phyloP scores from a whole-genome alignment of 2,113 vertebrate species.

The Spizaetus ornatus region DNA sequence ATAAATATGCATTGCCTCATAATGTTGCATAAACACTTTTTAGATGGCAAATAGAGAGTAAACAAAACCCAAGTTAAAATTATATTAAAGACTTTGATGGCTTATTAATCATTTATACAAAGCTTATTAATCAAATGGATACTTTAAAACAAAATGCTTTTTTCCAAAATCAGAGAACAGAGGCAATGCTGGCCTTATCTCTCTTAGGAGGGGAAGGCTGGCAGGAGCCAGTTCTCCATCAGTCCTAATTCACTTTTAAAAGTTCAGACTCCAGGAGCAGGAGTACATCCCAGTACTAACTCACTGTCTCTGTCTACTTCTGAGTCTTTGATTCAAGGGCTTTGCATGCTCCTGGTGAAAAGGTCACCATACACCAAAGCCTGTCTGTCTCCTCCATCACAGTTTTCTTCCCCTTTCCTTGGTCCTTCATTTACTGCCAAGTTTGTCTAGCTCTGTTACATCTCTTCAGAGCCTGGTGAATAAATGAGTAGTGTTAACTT shows the following conservation, averaged over 20 bases:
- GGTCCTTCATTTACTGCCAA: background rate
- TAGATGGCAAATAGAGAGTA: conserved; percentile 44
- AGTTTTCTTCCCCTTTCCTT: background rate
- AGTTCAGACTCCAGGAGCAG: background rate
- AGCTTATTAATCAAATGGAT: conserved; percentile 24
- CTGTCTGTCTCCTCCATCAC: background rate
- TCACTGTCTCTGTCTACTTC: background rate
- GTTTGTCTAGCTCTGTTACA: background rate
- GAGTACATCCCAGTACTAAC: background rate
- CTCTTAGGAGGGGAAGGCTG: background rate
- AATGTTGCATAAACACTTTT: conserved; percentile 58
- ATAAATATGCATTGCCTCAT: conserved; percentile 27
- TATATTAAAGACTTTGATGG: conserved; percentile 26
- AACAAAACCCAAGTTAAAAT: conserved; percentile 38
- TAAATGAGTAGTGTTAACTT: background rate
- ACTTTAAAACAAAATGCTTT: background rate
- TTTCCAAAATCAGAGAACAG: background rate
- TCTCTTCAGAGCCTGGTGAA: background rate
- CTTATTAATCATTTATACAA: conserved; percentile 42
- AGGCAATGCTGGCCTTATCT: background rate
- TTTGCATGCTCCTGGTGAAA: background rate
- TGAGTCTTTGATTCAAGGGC: background rate
- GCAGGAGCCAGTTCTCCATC: background rate
- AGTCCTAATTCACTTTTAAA: background rate
- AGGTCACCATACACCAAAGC: background rate